A percentile compares a stretch with the other conserved stretches of the same genome.
Evolutionary conservation across 2,888 invertebrate species (phyloP).

Genomic region (Nymphalis polychloros): DNA sequence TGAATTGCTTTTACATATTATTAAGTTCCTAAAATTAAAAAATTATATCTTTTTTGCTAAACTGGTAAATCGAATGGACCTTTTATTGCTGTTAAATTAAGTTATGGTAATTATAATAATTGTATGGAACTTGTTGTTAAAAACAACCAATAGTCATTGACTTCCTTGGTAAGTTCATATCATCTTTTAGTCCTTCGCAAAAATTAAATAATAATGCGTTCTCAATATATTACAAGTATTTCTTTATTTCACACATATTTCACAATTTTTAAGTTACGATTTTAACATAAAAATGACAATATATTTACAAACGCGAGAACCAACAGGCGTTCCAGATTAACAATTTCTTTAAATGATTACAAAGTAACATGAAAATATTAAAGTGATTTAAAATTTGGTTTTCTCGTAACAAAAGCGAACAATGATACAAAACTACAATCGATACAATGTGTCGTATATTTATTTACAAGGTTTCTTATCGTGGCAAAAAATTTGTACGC

Average conservation of each 20-base stretch:
- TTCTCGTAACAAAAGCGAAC: constrained; percentile 27
- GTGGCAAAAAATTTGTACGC: constrained; percentile 19
- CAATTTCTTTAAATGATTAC: constrained; percentile 62
- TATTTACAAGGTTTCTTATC: constrained; percentile 30
- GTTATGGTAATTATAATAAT: not conserved
- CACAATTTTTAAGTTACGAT: constrained; percentile 69
- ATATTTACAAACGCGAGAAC: constrained; percentile 77
- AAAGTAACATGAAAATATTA: constrained; percentile 35
- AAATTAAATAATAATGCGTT: constrained; percentile 24
- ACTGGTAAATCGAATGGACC: no score
- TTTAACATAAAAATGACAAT: constrained; percentile 69
- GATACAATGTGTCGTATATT: constrained; percentile 25
- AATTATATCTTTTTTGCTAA: no score
- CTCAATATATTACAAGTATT: constrained; percentile 74
- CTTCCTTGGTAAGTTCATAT: no score
- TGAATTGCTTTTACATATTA: no score
- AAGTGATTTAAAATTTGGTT: constrained; percentile 41
- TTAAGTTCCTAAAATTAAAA: no score
- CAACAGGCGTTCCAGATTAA: constrained; percentile 73
- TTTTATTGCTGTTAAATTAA: no score
- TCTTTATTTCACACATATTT: constrained; percentile 80
- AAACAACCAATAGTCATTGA: no score
- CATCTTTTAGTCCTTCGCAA: no score
- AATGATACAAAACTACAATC: constrained; percentile 28
- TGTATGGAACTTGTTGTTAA: no score